Base-by-base conservation (phyloP, 2,888 invertebrate genomes). In the Linnaemya tessellans region DNA sequence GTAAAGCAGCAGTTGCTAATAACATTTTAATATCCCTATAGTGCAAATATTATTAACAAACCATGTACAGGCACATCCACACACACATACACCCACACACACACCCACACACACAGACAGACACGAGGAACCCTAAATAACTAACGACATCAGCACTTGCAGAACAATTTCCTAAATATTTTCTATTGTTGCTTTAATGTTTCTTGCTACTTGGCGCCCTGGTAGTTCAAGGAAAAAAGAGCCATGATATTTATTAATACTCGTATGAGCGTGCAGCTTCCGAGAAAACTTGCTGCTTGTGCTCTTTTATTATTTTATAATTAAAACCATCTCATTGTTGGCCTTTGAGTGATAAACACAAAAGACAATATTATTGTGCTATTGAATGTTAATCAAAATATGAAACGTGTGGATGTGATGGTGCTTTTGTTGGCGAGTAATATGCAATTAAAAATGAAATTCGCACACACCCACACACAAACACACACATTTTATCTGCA, bases 311-410 rank as follows among this genome's bases (percentile, higher is more conserved):
- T 60, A 60, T 60, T 60, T 60, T 60, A 35, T 60, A 60, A 60
- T 60, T 60, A 60, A 60, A 58, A 20, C 51, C 18, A 20, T 15
- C 8, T n/a, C 3, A 15, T 8, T 60, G 35, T 18, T n/a, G 2
- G 9, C 7, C n/a, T 35, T n/a, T n/a, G n/a, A n/a, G 18, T 10
- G 3, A 60, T 38, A 49, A 30, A 4, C 5, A 30, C 30, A 46
- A 49, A 64, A 22, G 64, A 43, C 41, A 64, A 46, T 30, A 10
- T 46, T 65, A 18, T 46, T 49, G n/a, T 49, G 25, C 30, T 25
- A 65, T 65, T 46, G 43, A 46, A 46, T 46, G 46, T 43, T 9
- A 65, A 65, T 65, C 9, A 15, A 43, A 41, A 43, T 13, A 15
- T 64, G 9, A 9, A 15, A n/a, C 46, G 15, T 65, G 58, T 30